A percentile compares a stretch with the other conserved stretches of the same genome.
Evolutionary conservation across 2,797 vertebrate species (phyloP).

Genomic region (Pogoniulus pusillus): DNA sequence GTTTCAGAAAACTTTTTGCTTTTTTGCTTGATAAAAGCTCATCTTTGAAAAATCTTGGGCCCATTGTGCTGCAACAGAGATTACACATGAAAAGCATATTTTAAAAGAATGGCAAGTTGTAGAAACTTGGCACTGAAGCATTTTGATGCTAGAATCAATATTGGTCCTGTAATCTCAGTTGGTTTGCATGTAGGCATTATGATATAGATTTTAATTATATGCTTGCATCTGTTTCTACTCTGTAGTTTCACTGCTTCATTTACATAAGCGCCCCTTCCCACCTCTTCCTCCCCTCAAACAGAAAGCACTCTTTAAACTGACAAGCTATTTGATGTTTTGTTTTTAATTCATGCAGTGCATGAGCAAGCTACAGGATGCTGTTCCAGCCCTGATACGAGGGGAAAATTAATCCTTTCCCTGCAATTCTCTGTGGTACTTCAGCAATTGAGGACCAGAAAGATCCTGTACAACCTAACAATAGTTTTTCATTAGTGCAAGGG

Average conservation of each 20-base stretch:
- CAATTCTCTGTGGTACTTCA: background rate
- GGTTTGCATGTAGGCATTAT: background rate
- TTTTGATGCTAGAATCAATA: background rate
- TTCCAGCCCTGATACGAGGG: conserved; percentile 23
- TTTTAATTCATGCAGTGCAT: background rate
- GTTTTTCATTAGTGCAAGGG: background rate
- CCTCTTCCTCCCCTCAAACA: background rate
- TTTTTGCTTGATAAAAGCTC: background rate
- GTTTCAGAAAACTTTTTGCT: background rate
- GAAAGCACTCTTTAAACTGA: background rate
- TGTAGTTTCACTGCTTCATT: conserved; percentile 27
- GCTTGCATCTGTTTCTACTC: background rate
- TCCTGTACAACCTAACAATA: background rate
- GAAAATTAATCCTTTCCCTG: conserved; percentile 3
- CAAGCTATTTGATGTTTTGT: conserved; percentile 34
- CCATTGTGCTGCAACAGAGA: background rate
- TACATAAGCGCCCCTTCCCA: background rate
- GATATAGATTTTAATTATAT: conserved; percentile 36
- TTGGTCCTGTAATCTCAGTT: background rate
- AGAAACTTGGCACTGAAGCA: background rate
- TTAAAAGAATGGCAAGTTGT: background rate
- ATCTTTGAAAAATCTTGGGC: background rate
- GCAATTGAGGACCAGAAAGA: background rate
- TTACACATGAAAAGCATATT: background rate
- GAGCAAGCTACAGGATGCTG: background rate